A percentile compares a stretch with the other conserved stretches of the same genome.
Conservation (phyloP, 1,140 invertebrate species). For the Callitettix versicolor region DNA sequence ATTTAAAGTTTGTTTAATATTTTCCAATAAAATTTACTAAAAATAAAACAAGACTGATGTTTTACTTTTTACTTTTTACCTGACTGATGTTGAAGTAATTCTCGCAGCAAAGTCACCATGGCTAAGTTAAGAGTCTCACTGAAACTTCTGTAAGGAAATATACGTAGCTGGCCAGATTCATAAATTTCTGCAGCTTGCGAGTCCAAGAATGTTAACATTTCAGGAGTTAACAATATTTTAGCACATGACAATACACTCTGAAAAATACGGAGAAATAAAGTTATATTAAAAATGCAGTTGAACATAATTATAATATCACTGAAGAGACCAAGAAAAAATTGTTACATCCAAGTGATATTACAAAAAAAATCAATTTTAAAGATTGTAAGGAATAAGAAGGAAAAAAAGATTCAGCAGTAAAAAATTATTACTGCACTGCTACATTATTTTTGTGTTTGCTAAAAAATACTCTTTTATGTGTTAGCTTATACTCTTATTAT, state of each 20-base stretch:
- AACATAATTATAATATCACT: too few relatives aligned
- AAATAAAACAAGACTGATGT: not conserved
- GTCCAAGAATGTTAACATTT: constrained; percentile 70
- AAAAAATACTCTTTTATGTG: too few relatives aligned
- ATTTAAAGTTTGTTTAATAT: not conserved
- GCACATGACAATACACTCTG: constrained; percentile 67
- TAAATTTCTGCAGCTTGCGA: constrained; percentile 69
- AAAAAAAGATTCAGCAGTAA: too few relatives aligned
- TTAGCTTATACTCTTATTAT: too few relatives aligned
- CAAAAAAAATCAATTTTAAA: too few relatives aligned
- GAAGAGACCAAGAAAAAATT: too few relatives aligned
- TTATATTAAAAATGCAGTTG: too few relatives aligned
- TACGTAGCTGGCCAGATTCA: constrained; percentile 48
- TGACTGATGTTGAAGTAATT: constrained; percentile 81
- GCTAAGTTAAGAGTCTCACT: constrained; percentile 91
- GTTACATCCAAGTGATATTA: too few relatives aligned
- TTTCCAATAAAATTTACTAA: constrained; percentile 1
- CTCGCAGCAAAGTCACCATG: constrained; percentile 81
- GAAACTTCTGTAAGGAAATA: constrained; percentile 82
- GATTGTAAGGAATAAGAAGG: too few relatives aligned
- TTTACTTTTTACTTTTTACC: too few relatives aligned
- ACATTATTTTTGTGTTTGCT: too few relatives aligned
- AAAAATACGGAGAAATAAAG: constrained; percentile 6
- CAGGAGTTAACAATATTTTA: constrained; percentile 81
- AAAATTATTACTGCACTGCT: too few relatives aligned